Evolutionary conservation across 2,113 vertebrate species (phyloP).

Genomic region (Phaethon lepturus): DNA sequence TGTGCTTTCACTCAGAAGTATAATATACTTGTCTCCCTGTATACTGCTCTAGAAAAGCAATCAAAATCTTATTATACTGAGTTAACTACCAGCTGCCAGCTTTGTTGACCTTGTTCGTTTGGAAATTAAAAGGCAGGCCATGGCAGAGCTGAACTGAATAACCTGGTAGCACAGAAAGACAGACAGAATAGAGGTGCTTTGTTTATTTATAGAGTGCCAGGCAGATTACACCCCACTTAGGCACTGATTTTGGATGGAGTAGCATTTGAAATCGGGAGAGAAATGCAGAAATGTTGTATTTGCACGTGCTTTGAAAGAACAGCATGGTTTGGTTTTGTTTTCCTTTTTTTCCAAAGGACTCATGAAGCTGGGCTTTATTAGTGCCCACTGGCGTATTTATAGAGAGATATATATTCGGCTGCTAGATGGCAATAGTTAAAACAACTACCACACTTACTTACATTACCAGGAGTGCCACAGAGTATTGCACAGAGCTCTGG

Average conservation of each 20-base stretch:
- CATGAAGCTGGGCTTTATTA: not conserved
- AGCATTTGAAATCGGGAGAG: not conserved
- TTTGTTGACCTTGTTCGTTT: constrained; percentile 47
- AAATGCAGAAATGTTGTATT: not conserved
- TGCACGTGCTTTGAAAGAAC: not conserved
- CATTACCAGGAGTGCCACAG: not conserved
- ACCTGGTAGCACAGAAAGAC: not conserved
- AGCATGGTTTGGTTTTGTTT: not conserved
- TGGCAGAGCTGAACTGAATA: not conserved
- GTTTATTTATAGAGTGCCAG: not conserved
- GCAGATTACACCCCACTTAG: not conserved
- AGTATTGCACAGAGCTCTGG: not conserved
- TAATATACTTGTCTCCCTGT: not conserved
- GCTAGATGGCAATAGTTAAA: not conserved
- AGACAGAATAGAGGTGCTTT: not conserved
- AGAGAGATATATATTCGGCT: not conserved
- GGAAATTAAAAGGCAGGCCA: constrained; percentile 39
- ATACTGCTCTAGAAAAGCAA: constrained; percentile 28
- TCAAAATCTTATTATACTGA: constrained; percentile 44
- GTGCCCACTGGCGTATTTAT: not conserved
- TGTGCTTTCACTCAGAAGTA: not conserved
- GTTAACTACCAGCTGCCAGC: constrained; percentile 58
- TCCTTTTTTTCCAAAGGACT: not conserved
- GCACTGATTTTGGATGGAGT: not conserved
- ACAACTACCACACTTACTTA: not conserved